phyloP scores from a whole-genome alignment of 2,888 invertebrate species.

The Scotopteryx bipunctaria region DNA sequence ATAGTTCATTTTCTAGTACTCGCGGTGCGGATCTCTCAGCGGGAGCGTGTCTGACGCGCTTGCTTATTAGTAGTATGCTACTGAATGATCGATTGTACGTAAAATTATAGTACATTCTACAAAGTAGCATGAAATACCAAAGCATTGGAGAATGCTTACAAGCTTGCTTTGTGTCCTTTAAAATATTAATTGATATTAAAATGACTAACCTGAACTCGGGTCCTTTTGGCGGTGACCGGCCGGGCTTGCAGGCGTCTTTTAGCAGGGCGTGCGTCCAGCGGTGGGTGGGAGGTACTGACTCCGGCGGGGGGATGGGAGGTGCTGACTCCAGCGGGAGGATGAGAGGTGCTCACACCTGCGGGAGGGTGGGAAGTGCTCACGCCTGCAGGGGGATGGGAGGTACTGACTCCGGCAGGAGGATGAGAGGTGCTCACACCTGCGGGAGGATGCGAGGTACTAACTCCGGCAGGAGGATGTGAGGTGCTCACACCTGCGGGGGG shows the following conservation, averaged over 20 bases:
- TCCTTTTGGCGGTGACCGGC: slow-evolving; percentile 77
- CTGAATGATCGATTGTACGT: too few relatives aligned
- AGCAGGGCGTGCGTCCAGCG: slow-evolving; percentile 64
- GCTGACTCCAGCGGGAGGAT: slow-evolving; percentile 47
- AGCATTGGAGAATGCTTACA: too few relatives aligned
- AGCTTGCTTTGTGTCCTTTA: too few relatives aligned
- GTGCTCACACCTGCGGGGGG: slow-evolving; percentile 47
- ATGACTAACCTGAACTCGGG: slow-evolving; percentile 75
- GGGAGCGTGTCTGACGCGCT: too few relatives aligned
- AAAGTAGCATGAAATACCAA: too few relatives aligned
- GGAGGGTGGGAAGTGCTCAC: slow-evolving; percentile 54
- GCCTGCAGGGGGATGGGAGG: slow-evolving; percentile 44
- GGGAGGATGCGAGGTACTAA: slow-evolving; percentile 44
- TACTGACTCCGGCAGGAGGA: slow-evolving; percentile 44
- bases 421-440: slow-evolving; percentile 45
- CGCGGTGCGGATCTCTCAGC: too few relatives aligned
- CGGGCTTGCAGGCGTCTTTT: slow-evolving; percentile 71
- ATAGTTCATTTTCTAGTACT: too few relatives aligned
- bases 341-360: slow-evolving; percentile 56
- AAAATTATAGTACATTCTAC: too few relatives aligned
- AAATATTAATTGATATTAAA: too few relatives aligned
- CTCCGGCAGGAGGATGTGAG: slow-evolving; percentile 48
- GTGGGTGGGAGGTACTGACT: slow-evolving; percentile 62
- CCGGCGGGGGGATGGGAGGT: slow-evolving; percentile 51
- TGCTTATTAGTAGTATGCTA: too few relatives aligned